phyloP scores from a whole-genome alignment of 2,797 vertebrate species.

The Pempheris klunzingeri region DNA sequence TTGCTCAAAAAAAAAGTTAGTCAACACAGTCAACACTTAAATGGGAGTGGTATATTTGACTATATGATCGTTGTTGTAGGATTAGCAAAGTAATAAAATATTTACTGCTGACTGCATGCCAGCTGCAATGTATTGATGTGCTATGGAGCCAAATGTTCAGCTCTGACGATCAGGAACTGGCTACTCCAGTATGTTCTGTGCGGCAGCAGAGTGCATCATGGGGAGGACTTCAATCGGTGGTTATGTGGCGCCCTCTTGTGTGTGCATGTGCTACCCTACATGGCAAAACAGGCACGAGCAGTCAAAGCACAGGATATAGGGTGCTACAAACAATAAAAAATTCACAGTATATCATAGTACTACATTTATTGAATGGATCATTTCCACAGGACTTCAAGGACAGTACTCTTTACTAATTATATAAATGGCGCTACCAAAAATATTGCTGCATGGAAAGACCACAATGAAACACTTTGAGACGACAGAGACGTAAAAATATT shows the following conservation, averaged over 20 bases:
- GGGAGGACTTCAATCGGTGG: neutral
- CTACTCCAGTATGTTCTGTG: neutral
- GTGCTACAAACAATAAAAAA: constrained; percentile 11
- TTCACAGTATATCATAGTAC: constrained; percentile 24
- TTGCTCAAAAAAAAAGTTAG: neutral
- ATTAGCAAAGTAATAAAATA: neutral
- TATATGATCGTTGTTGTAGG: neutral
- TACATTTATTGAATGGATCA: constrained; percentile 74
- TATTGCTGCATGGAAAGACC: constrained; percentile 62
- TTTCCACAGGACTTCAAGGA: constrained; percentile 62
- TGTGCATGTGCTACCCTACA: neutral
- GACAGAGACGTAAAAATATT: constrained; percentile 55
- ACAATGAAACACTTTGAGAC: constrained; percentile 49
- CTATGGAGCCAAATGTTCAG: neutral
- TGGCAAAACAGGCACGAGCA: neutral
- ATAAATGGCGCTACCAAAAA: constrained; percentile 59
- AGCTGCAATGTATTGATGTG: neutral
- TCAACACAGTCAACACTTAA: too few relatives aligned
- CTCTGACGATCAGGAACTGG: neutral
- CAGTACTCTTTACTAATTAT: constrained; percentile 41
- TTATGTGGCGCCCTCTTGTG: constrained; percentile 67
- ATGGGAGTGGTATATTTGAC: neutral
- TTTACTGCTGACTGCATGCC: neutral
- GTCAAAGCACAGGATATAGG: neutral
- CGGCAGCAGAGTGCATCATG: neutral